Percentiles rank a stretch among this genome's conserved stretches.
phyloP scores from a whole-genome alignment of 2,113 vertebrate species.

The Bostrychus sinensis region DNA sequence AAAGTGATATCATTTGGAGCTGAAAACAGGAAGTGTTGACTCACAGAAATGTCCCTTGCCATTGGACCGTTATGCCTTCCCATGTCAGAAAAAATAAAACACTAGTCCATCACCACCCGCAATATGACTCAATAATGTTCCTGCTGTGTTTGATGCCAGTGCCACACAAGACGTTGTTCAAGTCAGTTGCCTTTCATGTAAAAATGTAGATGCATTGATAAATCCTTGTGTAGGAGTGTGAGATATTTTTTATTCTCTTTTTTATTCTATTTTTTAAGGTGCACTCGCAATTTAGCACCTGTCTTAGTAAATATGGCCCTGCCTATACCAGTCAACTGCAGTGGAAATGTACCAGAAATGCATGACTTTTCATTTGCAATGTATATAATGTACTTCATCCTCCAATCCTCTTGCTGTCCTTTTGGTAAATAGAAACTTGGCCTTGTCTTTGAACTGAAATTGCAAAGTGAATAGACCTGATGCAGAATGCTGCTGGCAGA shows the following conservation, averaged over 20 bases:
- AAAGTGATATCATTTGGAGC: not conserved
- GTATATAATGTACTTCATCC: slow-evolving; percentile 25
- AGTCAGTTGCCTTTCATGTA: not conserved
- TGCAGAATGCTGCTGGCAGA: slow-evolving; percentile 59
- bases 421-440: slow-evolving; percentile 65
- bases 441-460: slow-evolving; percentile 48
- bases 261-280: too few relatives aligned
- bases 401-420: slow-evolving; percentile 47
- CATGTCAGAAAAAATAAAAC: not conserved
- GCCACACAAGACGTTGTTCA: not conserved
- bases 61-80: not conserved
- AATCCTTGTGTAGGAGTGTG: too few relatives aligned
- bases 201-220: not conserved
- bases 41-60: slow-evolving; percentile 3
- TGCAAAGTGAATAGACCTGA: slow-evolving; percentile 60
- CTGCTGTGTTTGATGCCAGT: not conserved
- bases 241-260: too few relatives aligned
- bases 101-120: too few relatives aligned
- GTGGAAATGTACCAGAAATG: too few relatives aligned
- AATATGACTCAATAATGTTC: too few relatives aligned
- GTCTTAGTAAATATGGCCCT: too few relatives aligned
- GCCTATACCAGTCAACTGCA: too few relatives aligned
- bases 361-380: too few relatives aligned
- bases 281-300: too few relatives aligned
- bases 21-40: slow-evolving; percentile 9